Evolutionary conservation across 2,113 vertebrate genomes (phyloP), one percentile per base, ranked within the genome.

Genomic region (Myxocyprinus asiaticus): DNA sequence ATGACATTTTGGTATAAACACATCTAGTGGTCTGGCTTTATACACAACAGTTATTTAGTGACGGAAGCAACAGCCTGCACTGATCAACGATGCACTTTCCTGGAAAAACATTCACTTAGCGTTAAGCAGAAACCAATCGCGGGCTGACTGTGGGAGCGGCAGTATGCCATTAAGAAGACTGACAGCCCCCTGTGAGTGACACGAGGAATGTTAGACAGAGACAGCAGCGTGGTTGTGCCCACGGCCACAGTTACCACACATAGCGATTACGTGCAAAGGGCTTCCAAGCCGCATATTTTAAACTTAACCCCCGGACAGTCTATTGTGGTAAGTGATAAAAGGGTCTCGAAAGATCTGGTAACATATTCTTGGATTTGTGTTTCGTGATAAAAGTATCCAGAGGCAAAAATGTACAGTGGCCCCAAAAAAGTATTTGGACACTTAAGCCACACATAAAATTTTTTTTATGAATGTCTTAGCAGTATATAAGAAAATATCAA

Each of bases 1-100:
- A 56, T 71, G 51, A 43, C 33, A 51, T 70, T 65, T 58, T 48
- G 67, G 50, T 76, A n/a, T 81, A 75, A 83, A 83, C 67, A 77
- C 0, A 44, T 8, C 6, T 9, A 59, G 10, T 8, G 65, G 62
- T 75, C 81, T 63, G 65, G 80, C 73, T 81, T 81, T 44, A 44
- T 9, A 45, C 66, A 22, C 84, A 65, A 67, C 58, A 17, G 70
- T 72, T 58, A 43, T 48, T 68, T 68, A 9, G 64, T 78, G 62
- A 53, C 67, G 44, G 77, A 56, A 76, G 33, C 4, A 51, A n/a
- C 78, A 78, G 79, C 76, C 58, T 33, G 65, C 65, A 50, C 65
- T 59, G 64, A 81, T 65, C 75, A 61, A 15, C 63, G 68, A n/a
- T 64, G 43, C 48, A 7, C 70, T 44, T 58, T 67, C 68, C 6